phyloP scores from a whole-genome alignment of 1,140 invertebrate species.

The Drosophila teissieri region DNA sequence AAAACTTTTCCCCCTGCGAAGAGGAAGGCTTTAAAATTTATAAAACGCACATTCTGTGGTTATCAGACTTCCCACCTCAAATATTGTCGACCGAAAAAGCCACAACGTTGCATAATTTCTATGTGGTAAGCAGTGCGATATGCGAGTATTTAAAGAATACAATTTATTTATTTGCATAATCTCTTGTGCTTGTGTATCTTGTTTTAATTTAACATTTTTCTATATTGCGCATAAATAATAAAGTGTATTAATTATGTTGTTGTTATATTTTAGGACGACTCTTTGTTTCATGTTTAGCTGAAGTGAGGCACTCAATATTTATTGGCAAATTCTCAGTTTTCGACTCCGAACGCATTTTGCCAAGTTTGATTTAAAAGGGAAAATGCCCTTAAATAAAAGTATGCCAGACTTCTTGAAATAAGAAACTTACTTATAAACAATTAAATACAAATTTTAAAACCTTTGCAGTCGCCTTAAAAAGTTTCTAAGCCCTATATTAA shows the following conservation, averaged over 20 bases:
- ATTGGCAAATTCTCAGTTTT: no score
- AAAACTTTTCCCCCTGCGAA: constrained; percentile 21
- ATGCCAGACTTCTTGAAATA: no score
- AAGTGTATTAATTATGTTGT: neutral
- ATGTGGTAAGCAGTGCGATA: constrained; percentile 11
- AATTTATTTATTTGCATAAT: constrained; percentile 28
- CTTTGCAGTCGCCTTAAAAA: no score
- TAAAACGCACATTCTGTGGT: constrained; percentile 20
- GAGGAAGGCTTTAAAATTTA: constrained; percentile 27
- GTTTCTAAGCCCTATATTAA: neutral
- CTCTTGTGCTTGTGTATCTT: neutral
- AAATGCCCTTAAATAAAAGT: no score
- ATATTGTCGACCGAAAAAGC: constrained; percentile 38
- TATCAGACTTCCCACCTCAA: constrained; percentile 26
- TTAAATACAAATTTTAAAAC: no score
- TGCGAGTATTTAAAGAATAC: constrained; percentile 15
- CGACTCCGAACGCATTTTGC: no score
- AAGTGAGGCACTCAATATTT: neutral
- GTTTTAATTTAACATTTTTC: neutral
- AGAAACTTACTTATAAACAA: no score
- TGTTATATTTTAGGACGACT: neutral
- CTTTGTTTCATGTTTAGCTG: neutral
- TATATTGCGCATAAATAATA: neutral
- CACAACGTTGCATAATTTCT: constrained; percentile 33
- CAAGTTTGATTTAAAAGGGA: no score